Evolutionary conservation across 2,888 invertebrate species (phyloP), one percentile per base, ranked within the genome.

Genomic region (Poecilus cupreus): DNA sequence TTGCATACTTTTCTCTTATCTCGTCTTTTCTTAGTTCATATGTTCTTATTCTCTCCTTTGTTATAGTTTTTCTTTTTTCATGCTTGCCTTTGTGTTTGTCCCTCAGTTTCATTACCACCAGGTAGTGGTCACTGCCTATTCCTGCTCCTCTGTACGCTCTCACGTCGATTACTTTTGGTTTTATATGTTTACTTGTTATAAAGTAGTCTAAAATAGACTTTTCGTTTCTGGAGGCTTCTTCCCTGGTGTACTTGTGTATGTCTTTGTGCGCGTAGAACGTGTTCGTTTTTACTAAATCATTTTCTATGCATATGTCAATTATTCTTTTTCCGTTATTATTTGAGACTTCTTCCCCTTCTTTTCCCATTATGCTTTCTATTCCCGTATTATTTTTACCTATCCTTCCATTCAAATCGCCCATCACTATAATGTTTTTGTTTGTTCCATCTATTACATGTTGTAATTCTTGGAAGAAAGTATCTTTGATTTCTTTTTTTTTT

Each of bases 121-220:
- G n/a, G 39, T 39, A 39, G 39, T 39, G 3, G 39, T 39, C 39
- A n/a, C 82, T 77, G n/a, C n/a, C n/a, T n/a, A n/a, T n/a, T n/a
- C n/a, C n/a, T n/a, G n/a, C n/a, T n/a, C n/a, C n/a, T n/a, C 81
- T 64, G 24, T 70, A 26, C 3, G 76, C 82, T 43, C 76, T 75
- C 39, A 54, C 32, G 51, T 81, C 81, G 16, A 43, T 80, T 70
- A 82, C 60, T 60, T 79, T 13, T 16, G 64, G 18, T 76, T 46
- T 70, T 11, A 18, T n/a, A n/a, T 37, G 39, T 54, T 54, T 82
- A 16, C 51, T 39, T 26, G 72, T 24, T 74, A 79, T n/a, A n/a
- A 79, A 37, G 5, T 79, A 79, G 26, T 79, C 80, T n/a, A 70
- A 20, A 22, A 82, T 81, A 13, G 81, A 81, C 64, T 72, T 82